A percentile compares a stretch with the other conserved stretches of the same genome.
These are phyloP conservation scores for Syngnathoides biaculeatus DNA, from an alignment of 2,113 vertebrate genomes.

Conservation along the genomic window DNA sequence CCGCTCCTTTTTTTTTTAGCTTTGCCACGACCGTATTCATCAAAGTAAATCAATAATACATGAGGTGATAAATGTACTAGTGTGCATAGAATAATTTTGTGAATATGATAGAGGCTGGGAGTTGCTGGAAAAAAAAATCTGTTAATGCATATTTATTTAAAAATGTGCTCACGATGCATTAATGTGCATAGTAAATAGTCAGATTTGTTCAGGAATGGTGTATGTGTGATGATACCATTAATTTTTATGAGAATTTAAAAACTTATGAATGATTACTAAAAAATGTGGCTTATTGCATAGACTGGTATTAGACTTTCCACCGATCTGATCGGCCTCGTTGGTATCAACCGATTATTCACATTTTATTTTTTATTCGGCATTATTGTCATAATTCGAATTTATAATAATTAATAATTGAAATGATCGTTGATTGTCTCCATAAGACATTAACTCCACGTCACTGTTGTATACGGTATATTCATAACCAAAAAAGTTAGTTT, in stretches of 20 bases:
- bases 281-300: background rate
- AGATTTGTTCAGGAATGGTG: background rate
- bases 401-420: too few species aligned
- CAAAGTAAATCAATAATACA: constrained; percentile 56
- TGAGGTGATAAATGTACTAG: constrained; percentile 33
- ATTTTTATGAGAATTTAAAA: background rate
- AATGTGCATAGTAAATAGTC: background rate
- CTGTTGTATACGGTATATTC: too few species aligned
- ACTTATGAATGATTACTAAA: background rate
- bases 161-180: background rate
- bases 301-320: too few species aligned
- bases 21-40: constrained; percentile 41
- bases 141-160: background rate
- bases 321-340: too few species aligned
- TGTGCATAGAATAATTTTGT: constrained; percentile 22
- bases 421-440: too few species aligned
- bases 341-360: too few species aligned
- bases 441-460: too few species aligned
- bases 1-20: constrained; percentile 9
- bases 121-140: background rate
- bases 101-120: constrained; percentile 4
- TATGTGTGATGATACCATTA: background rate
- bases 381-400: too few species aligned
- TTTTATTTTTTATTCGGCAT: too few species aligned
- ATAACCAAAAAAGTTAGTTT: too few species aligned